A percentile compares a stretch with the other conserved stretches of the same genome.
phyloP scores from a whole-genome alignment of 1,140 invertebrate species.

The Adelges cooleyi region DNA sequence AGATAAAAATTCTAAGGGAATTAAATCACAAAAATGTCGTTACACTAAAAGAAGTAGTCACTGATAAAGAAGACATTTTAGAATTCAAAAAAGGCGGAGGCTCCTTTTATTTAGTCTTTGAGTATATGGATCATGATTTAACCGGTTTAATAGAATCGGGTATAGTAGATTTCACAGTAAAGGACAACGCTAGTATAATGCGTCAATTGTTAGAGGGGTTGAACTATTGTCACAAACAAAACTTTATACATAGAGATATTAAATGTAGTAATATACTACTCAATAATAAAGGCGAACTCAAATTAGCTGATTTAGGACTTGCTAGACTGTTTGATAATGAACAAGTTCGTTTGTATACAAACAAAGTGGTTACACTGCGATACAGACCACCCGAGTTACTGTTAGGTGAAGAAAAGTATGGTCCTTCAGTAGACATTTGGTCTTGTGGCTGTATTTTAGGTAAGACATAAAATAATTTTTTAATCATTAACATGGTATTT shows the following conservation, averaged over 20 bases:
- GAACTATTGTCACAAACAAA: conserved; percentile 95
- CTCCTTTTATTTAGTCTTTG: conserved; percentile 98
- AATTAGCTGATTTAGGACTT: conserved; percentile 95
- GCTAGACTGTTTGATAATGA: conserved; percentile 93
- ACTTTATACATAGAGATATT: conserved; percentile 97
- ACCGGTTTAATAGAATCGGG: conserved; percentile 97
- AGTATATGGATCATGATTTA: conserved; percentile 99
- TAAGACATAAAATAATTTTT: conserved; percentile 43
- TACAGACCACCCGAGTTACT: conserved; percentile 95
- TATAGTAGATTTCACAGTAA: conserved; percentile 88
- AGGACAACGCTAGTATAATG: conserved; percentile 96
- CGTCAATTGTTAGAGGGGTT: conserved; percentile 94
- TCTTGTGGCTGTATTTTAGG: conserved; percentile 98
- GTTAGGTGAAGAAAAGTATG: conserved; percentile 94
- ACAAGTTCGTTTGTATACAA: conserved; percentile 88
- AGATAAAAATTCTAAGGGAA: conserved; percentile 97
- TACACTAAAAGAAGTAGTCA: conserved; percentile 94
- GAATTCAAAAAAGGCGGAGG: conserved; percentile 91
- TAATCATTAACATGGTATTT: not conserved
- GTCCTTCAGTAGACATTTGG: conserved; percentile 98
- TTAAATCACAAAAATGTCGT: conserved; percentile 97
- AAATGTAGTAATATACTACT: conserved; percentile 99
- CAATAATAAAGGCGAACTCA: conserved; percentile 98
- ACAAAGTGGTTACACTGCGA: conserved; percentile 98
- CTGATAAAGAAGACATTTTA: conserved; percentile 91